A percentile compares a stretch with the other conserved stretches of the same genome.
Conservation (phyloP, 1,140 invertebrate species). For the Drosophila serrata region DNA sequence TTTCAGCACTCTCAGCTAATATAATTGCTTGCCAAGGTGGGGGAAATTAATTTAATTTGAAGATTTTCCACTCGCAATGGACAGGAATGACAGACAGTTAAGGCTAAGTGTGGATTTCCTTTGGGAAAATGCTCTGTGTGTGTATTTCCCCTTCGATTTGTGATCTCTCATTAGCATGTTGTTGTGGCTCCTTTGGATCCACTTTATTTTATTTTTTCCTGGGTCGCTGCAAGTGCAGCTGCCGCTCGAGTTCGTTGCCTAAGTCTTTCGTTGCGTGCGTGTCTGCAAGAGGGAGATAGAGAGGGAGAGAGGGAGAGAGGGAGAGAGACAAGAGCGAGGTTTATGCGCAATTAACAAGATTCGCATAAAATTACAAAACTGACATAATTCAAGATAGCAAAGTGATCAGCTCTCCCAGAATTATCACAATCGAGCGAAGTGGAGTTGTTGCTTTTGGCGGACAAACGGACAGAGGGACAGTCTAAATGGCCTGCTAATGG, state of each 20-base stretch:
- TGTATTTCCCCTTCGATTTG: conserved; percentile 27
- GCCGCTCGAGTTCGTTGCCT: conserved; percentile 64
- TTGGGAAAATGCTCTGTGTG: conserved; percentile 6
- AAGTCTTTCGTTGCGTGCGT: conserved; percentile 72
- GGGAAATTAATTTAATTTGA: conserved; percentile 1
- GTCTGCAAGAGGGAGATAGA: neutral
- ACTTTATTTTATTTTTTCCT: conserved; percentile 11
- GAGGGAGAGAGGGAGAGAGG: neutral
- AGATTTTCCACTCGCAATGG: conserved; percentile 20
- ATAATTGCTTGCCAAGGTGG: neutral
- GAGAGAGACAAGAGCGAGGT: conserved; percentile 4
- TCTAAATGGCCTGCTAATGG: conserved; percentile 83
- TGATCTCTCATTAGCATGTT: conserved; percentile 47
- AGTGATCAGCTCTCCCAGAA: conserved; percentile 49
- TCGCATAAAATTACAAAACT: conserved; percentile 82
- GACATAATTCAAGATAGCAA: conserved; percentile 82
- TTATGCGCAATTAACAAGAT: conserved; percentile 80
- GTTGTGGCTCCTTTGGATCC: conserved; percentile 5
- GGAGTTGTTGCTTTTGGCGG: neutral
- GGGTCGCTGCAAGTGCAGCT: conserved; percentile 38
- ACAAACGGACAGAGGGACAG: conserved; percentile 22
- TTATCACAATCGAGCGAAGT: conserved; percentile 46
- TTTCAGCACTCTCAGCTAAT: conserved; percentile 11
- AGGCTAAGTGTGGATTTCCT: conserved; percentile 39
- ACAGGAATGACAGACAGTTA: conserved; percentile 5